Evolutionary conservation across 2,888 invertebrate genomes (phyloP), one percentile per base, ranked within the genome.

Genomic region (Alsophila aescularia): DNA sequence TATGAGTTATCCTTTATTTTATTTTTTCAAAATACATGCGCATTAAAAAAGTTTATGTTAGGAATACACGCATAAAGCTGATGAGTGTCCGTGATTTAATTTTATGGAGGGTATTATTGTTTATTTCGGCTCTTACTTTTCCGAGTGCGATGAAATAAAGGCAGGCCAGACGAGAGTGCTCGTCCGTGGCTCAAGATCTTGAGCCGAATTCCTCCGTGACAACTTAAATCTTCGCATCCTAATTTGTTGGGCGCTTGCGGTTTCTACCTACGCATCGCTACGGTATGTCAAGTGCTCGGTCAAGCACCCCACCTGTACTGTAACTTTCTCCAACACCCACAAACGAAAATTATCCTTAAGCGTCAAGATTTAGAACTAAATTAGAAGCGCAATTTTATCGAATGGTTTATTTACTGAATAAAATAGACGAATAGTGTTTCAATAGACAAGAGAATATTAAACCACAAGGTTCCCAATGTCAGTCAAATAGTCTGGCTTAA

Each of bases 231-330:
- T 78, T 57, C 57, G 58, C 76, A 67, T 76, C 69, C 68, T 77
- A 83, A 87, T 86, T 85, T 83, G 82, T 83, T 75, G 67, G 78
- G 77, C 79, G 83, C 77, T 61, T 50, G 41, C 80, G 61, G 51
- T 58, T 62, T 58, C 72, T 7, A 18, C n/a, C n/a, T 70, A 72
- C 57, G 49, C 64, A 83, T 79, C 67, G 73, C 67, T 68, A 60
- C 67, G 75, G 72, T 64, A 77, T 75, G 74, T 80, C 80, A 79
- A 79, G 72, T 69, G 72, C 72, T 70, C 79, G 87, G 87, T 84
- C 87, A 83, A 81, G 59, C 68, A 87, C 86, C 87, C 75, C 78
- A 84, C 85, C 83, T 84, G 82, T 63, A 58, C 57, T 62, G 67
- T 51, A 45, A 53, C 24, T 36, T 49, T 41, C 15, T 9, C 1